phyloP scores from a whole-genome alignment of 2,888 invertebrate species.

The Deilephila elpenor region DNA sequence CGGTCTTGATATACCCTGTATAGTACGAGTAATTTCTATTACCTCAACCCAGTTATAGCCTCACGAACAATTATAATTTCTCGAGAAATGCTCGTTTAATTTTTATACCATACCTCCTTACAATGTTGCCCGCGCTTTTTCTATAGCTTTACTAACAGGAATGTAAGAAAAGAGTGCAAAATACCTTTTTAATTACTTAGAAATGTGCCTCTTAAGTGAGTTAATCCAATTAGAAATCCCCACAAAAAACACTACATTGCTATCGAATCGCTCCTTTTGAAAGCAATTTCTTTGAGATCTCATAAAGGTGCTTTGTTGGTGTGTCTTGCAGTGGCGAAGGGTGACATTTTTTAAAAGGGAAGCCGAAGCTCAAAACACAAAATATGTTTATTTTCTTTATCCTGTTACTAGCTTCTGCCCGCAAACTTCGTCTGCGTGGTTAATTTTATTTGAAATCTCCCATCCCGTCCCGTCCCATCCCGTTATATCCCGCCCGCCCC shows the following conservation, averaged over 20 bases:
- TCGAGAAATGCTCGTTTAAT: constrained; percentile 3
- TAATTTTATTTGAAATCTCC: too few species aligned
- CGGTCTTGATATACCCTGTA: too few species aligned
- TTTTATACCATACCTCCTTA: not conserved
- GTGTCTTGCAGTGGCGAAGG: too few species aligned
- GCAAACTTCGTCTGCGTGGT: too few species aligned
- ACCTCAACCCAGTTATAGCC: not conserved
- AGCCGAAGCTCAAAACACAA: too few species aligned
- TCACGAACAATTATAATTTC: not conserved
- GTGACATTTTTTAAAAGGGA: too few species aligned
- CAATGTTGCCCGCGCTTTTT: not conserved
- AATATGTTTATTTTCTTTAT: too few species aligned
- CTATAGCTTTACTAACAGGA: not conserved
- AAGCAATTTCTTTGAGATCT: too few species aligned
- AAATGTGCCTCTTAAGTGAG: not conserved
- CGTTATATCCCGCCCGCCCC: too few species aligned
- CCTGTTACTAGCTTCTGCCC: too few species aligned
- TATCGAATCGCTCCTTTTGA: not conserved
- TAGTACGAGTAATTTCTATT: not conserved
- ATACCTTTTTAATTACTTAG: not conserved
- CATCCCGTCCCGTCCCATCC: too few species aligned
- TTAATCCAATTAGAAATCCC: not conserved
- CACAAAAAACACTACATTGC: not conserved
- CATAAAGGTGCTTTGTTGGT: too few species aligned
- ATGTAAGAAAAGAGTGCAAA: not conserved